Percentiles rank a stretch among this genome's conserved stretches.
Evolutionary conservation across 1,140 invertebrate genomes (phyloP).

Genomic region (Dinoponera quadriceps): DNA sequence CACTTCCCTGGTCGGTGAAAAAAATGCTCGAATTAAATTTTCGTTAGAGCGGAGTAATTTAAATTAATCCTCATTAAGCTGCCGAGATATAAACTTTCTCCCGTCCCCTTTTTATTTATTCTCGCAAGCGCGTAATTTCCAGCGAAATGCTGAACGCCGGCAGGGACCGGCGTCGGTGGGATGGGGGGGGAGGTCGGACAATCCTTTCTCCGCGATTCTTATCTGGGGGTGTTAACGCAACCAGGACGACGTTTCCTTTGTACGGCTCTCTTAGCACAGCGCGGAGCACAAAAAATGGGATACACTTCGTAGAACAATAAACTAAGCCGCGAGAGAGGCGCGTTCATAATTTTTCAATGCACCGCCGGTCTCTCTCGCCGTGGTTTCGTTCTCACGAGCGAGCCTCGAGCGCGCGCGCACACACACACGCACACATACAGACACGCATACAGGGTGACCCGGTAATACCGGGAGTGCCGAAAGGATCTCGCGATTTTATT

Average conservation of each 20-base stretch:
- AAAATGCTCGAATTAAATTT: neutral
- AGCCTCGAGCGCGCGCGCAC: neutral
- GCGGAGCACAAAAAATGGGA: conserved; percentile 35
- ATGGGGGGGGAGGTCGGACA: neutral
- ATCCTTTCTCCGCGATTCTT: conserved; percentile 43
- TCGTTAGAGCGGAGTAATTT: neutral
- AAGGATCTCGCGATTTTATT: neutral
- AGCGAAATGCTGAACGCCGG: neutral
- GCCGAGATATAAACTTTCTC: neutral
- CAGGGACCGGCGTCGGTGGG: neutral
- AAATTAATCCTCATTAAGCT: neutral
- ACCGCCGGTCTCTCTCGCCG: conserved; percentile 11
- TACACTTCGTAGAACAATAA: conserved; percentile 59
- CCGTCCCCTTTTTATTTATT: neutral
- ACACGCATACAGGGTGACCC: conserved; percentile 4
- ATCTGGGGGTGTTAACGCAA: conserved; percentile 44
- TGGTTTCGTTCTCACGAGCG: conserved; percentile 33
- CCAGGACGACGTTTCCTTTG: conserved; percentile 50
- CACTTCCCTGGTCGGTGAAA: no score
- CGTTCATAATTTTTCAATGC: conserved; percentile 59
- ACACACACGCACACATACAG: no score
- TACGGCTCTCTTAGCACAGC: conserved; percentile 43
- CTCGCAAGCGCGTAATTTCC: conserved; percentile 27
- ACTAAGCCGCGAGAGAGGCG: conserved; percentile 29
- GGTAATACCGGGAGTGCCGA: conserved; percentile 15